phyloP scores from a whole-genome alignment of 2,113 vertebrate species.

The Halichoerus grypus region DNA sequence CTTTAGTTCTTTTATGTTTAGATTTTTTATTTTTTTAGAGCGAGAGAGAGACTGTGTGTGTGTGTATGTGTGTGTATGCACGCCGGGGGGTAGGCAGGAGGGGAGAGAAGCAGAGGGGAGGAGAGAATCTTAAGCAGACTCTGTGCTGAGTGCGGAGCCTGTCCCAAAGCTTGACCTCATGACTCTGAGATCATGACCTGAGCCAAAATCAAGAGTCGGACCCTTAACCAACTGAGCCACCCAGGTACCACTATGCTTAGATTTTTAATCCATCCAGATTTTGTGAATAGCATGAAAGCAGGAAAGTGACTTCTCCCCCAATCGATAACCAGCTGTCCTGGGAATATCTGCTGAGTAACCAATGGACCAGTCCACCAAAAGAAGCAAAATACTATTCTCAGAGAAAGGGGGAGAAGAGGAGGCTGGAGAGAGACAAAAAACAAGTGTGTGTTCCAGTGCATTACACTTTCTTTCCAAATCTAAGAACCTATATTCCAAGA shows the following conservation, averaged over 20 bases:
- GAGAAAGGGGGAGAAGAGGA: neutral
- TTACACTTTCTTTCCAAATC: neutral
- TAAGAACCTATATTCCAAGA: neutral
- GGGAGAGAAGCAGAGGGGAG: neutral
- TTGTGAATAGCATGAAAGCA: neutral
- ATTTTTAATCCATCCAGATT: slow-evolving; percentile 23
- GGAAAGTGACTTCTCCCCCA: neutral
- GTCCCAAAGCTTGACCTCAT: neutral
- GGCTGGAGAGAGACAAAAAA: neutral
- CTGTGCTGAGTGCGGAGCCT: neutral
- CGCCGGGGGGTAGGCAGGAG: neutral
- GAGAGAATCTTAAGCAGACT: neutral
- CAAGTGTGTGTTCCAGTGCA: neutral
- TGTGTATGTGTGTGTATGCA: too few relatives aligned
- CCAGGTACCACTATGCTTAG: neutral
- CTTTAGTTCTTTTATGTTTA: neutral
- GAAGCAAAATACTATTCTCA: neutral
- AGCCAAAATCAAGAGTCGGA: neutral
- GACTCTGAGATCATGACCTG: neutral
- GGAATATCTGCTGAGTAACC: neutral
- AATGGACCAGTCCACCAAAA: neutral
- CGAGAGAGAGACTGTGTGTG: neutral
- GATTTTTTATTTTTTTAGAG: neutral
- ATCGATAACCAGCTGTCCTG: neutral
- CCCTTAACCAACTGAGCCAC: neutral